Evolutionary conservation across 2,797 vertebrate genomes (phyloP), one percentile per base, ranked within the genome.

Genomic region (Petrocephalus schoutedeni): DNA sequence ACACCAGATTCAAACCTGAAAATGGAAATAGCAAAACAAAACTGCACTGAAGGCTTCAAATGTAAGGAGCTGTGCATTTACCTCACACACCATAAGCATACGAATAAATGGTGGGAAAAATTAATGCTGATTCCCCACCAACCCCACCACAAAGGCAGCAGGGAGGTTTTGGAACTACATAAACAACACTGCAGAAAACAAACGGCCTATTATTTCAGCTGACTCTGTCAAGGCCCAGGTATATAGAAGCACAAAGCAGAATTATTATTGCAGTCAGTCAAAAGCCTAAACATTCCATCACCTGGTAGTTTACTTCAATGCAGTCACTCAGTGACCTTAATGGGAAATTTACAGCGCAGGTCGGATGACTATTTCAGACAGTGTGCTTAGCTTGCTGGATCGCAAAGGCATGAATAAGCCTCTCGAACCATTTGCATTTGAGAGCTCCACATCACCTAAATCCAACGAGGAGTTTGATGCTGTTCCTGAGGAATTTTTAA

Each of bases 191-290:
- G 86, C 71, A 90, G 91, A 92, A 93, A 94, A 93, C 91, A 92
- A 94, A 94, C 91, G 89, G 91, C 94, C 94, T 94, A 95, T 95
- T 93, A 95, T 95, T 96, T 95, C 88, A 93, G 92, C 88, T 88
- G 7, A 88, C 84, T 91, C 92, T 94, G 92, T 95, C 95, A 90
- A 91, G 89, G 89, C 89, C 91, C 45, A 90, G 88, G 92, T 89
- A 91, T 83, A 89, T 61, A 90, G 90, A 88, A 87, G 90, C 92
- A 93, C 92, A 90, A 88, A 58, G 89, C 91, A 94, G 94, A 95
- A 92, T 95, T 95, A 95, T 93, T 93, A 93, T 91, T 89, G 93
- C 92, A 95, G 93, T 94, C 94, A 93, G 93, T 95, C 94, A 95
- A 92, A 91, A 92, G 91, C 91, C 92, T 89, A 90, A 94, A 94